Base-by-base conservation (phyloP, 1,140 invertebrate genomes). In the Anoplolepis gracilipes region DNA sequence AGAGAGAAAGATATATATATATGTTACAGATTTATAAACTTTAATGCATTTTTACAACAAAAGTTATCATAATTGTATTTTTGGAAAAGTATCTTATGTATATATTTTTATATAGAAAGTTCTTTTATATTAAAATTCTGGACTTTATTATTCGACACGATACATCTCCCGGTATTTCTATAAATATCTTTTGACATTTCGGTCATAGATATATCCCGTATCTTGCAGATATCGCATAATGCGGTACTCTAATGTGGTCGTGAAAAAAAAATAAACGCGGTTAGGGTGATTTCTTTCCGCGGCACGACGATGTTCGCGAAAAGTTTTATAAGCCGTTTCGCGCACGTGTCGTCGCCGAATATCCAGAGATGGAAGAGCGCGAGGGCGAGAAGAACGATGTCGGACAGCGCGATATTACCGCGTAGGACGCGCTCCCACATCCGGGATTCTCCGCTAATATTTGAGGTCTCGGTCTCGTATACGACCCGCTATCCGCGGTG, bases 401-500 rank as follows among this genome's bases (percentile, higher is more conserved):
- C 65, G 36, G 49, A 55, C 22, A 78, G 13, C 36, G 61, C 39
- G 90, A 88, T 91, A 90, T 90, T 90, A 69, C 69, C 89, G 64
- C 73, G 59, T 61, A 39, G 73, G 85, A 69, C 22, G 73, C 67
- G 79, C 75, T 65, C 53, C 70, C 88, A 57, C 39, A 13, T 5
- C 33, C 62, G 39, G 25, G 65, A 77, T 81, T 85, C 73, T 30
- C 4, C 70, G 86, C 87, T 92, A 88, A 92, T 92, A 92, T 92
- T 91, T 90, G 90, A 91, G 90, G 91, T 92, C 89, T 90, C 79
- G 89, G 91, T 91, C 85, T 88, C 89, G 88, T 92, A 92, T 92
- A 86, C 86, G 89, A 85, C 64, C 42, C 57, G 55, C 64, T 77
- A 61, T 53, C 69, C 28, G 36, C 19, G 88, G 92, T 88, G 91